phyloP scores from a whole-genome alignment of 2,888 invertebrate genomes.

The Caenorhabditis sp. region DNA sequence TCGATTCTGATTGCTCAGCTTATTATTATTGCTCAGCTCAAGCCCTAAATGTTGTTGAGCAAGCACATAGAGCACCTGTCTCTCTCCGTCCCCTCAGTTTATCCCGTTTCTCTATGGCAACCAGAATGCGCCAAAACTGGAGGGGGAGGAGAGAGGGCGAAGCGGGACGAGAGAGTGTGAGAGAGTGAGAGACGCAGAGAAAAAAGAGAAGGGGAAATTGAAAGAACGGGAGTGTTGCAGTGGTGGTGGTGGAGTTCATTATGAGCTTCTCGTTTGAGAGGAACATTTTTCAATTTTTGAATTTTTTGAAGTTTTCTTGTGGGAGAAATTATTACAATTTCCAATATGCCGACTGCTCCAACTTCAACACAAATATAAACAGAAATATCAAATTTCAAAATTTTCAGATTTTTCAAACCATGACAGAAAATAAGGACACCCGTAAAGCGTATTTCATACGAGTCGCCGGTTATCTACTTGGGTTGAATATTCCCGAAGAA shows the following conservation, averaged over 20 bases:
- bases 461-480: constrained; percentile 69
- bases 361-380: too few species aligned
- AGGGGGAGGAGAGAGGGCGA: neutral
- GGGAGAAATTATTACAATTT: too few species aligned
- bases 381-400: too few species aligned
- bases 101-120: constrained; percentile 39
- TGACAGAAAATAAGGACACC: constrained; percentile 53
- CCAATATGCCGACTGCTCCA: too few species aligned
- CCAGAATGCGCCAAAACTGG: constrained; percentile 1
- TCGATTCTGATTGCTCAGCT: constrained; percentile 8
- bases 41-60: too few species aligned
- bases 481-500: constrained; percentile 74
- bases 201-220: neutral
- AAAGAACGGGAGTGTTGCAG: neutral
- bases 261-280: neutral
- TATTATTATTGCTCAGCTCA: too few species aligned
- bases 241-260: neutral
- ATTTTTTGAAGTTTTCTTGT: too few species aligned
- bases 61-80: neutral
- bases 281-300: neutral
- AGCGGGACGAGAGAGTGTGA: constrained; percentile 1
- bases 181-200: neutral
- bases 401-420: neutral
- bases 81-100: constrained; percentile 19
- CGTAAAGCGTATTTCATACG: constrained; percentile 67